Base-by-base conservation (phyloP, 2,888 invertebrate genomes). In the Catocala sponsa region DNA sequence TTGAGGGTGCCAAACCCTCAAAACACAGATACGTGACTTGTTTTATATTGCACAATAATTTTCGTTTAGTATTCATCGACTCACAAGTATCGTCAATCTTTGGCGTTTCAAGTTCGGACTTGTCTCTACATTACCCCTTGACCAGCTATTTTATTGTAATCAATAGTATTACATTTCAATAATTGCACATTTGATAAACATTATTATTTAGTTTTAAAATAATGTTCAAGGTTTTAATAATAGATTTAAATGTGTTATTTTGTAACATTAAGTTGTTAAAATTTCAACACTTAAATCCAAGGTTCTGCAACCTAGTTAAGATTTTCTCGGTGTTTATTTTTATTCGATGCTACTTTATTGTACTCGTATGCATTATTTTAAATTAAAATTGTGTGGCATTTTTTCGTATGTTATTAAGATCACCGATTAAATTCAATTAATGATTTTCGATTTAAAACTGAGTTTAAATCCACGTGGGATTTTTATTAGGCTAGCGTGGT, bases 11-110 rank as follows among this genome's bases (percentile, higher is more conserved):
- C n/a, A n/a, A n/a, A n/a, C n/a, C n/a, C n/a, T n/a, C n/a, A n/a
- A n/a, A n/a, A n/a, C n/a, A n/a, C n/a, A n/a, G n/a, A n/a, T 78
- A 77, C 78, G 73, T 81, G 79, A 79, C 74, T 68, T 48, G 63
- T 72, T 51, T 63, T 58, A 53, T 74, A 68, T 83, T 84, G 75
- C 81, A 78, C 76, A 74, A 80, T 62, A 59, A 57, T 72, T 77
- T 65, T 70, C 59, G 59, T 32, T 60, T 59, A 57, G 51, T 55
- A 55, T 63, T 63, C 52, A 65, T 59, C 11, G 51, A 11, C 52
- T 51, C 48, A 59, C 43, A 46, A 50, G 46, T 63, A 55, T 62
- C 59, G 60, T 63, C 62, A 53, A 53, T 48, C 38, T 55, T 47
- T 49, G 52, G 43, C 32, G 53, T 64, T 62, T 58, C 53, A 70